A percentile compares a stretch with the other conserved stretches of the same genome.
These are phyloP conservation scores for human DNA, from an alignment of 2,113 vertebrate genomes.

Conservation along the genomic window DNA sequence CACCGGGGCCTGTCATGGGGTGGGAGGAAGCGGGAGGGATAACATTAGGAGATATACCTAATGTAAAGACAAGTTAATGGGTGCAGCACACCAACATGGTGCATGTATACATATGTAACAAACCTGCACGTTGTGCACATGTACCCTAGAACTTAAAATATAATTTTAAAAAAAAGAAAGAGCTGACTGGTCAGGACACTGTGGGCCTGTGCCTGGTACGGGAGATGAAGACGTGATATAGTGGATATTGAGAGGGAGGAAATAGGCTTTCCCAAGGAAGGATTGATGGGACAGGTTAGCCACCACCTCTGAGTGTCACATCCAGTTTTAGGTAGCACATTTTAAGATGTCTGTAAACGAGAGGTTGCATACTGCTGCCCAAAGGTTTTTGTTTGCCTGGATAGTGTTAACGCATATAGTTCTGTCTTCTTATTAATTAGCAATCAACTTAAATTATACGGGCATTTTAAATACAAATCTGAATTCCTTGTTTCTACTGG, in stretches of 20 bases:
- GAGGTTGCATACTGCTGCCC: background rate
- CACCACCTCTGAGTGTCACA: background rate
- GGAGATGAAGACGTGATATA: background rate
- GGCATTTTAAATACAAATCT: constrained; percentile 17
- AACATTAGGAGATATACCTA: too few relatives aligned
- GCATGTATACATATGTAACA: too few relatives aligned
- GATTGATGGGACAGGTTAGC: background rate
- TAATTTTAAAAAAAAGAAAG: too few relatives aligned
- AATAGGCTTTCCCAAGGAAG: background rate
- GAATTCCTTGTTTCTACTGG: background rate
- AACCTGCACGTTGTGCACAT: too few relatives aligned
- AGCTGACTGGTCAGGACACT: background rate
- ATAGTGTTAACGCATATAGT: background rate
- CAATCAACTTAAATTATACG: background rate
- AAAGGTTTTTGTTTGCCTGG: background rate
- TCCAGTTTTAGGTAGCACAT: background rate
- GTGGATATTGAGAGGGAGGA: background rate
- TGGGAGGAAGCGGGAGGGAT: too few relatives aligned
- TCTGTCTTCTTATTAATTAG: background rate
- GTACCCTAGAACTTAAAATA: too few relatives aligned
- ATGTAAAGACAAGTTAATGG: too few relatives aligned
- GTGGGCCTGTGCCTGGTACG: background rate
- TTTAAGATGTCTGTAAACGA: background rate
- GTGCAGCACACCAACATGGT: too few relatives aligned
- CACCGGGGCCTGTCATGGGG: too few relatives aligned